A percentile compares a stretch with the other conserved stretches of the same genome.
These are phyloP conservation scores for Rhingia rostrata DNA, from an alignment of 2,888 invertebrate genomes.

Conservation along the genomic window DNA sequence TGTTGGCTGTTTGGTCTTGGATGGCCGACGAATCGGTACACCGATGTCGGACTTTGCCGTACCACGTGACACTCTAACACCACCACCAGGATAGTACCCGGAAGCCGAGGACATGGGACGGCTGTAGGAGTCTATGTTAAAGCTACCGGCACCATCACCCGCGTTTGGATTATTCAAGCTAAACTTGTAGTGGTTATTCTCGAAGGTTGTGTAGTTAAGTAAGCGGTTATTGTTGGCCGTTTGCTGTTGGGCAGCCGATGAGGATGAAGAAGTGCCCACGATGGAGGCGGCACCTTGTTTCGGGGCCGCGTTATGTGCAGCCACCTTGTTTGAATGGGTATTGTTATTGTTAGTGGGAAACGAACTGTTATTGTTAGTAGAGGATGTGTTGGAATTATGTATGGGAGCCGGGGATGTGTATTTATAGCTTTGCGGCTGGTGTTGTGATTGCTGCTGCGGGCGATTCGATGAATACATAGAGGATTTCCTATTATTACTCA, in stretches of 20 bases:
- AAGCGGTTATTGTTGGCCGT: constrained; percentile 80
- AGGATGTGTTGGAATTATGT: constrained; percentile 77
- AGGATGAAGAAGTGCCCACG: neutral
- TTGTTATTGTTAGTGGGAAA: constrained; percentile 74
- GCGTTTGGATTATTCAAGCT: constrained; percentile 80
- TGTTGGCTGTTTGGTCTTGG: constrained; percentile 80
- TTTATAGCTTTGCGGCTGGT: constrained; percentile 79
- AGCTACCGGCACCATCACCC: constrained; percentile 72
- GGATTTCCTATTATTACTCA: constrained; percentile 80
- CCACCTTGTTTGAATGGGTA: constrained; percentile 56
- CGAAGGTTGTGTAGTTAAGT: constrained; percentile 82
- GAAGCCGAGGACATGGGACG: constrained; percentile 78
- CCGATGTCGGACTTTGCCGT: constrained; percentile 83
- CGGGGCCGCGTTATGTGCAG: constrained; percentile 48
- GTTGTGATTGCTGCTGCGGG: constrained; percentile 78
- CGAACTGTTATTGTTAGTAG: constrained; percentile 75
- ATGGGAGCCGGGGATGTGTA: constrained; percentile 80
- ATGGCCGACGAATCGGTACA: constrained; percentile 80
- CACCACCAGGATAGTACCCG: constrained; percentile 76
- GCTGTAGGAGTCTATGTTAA: constrained; percentile 76
- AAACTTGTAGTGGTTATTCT: constrained; percentile 83
- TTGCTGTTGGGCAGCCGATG: constrained; percentile 64
- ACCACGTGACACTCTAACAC: constrained; percentile 76
- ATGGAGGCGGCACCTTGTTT: constrained; percentile 23
- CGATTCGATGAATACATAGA: constrained; percentile 79